Evolutionary conservation across 2,113 vertebrate species (phyloP), one percentile per base, ranked within the genome.

Genomic region (Acanthochromis polyacanthus): DNA sequence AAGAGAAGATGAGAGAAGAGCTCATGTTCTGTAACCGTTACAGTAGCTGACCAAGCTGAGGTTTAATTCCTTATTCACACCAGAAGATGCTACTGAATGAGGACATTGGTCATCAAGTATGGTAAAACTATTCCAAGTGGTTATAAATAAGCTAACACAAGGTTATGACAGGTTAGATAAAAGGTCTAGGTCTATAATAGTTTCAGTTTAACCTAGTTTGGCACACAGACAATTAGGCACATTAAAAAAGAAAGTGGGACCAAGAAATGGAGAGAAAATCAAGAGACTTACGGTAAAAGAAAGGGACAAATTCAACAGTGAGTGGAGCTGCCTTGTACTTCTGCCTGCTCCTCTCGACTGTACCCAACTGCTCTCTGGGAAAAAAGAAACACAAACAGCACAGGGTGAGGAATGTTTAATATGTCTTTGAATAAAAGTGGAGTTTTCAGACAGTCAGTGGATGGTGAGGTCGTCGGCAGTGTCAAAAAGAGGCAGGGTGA

Each of bases 301-400:
- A 99, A 78, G 98, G 98, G 73, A 99, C 93, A 88, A 99, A 99
- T 80, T 99, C 98, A 53, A 99, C 97, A 8, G 98, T 99, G 76
- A 99, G 97, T 9, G 95, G 95, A 68, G 98, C 98, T 38, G 98
- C 96, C 83, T 98, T 99, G 88, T 97, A 97, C 81, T 99, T 99
- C 95, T 98, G 97, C 91, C 98, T 96, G 95, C 96, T 98, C 91
- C 94, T 97, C 91, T 99, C 98, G 60, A 96, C 96, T 1, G 95
- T 91, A 59, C 95, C 95, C 84, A 96, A 89, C 89, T 96, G 95
- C 78, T 92, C 95, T 57, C 96, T 98, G 91, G 83, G 55, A 46
- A 3, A 15, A 45, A 48, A 74, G 25, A 72, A 0, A 71, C 2
- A 43, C n/a, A 25, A 5, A 48, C 28, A 48, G 7, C n/a, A 50